phyloP scores from a whole-genome alignment of 1,140 invertebrate species.

The Meloidogyne exigua region DNA sequence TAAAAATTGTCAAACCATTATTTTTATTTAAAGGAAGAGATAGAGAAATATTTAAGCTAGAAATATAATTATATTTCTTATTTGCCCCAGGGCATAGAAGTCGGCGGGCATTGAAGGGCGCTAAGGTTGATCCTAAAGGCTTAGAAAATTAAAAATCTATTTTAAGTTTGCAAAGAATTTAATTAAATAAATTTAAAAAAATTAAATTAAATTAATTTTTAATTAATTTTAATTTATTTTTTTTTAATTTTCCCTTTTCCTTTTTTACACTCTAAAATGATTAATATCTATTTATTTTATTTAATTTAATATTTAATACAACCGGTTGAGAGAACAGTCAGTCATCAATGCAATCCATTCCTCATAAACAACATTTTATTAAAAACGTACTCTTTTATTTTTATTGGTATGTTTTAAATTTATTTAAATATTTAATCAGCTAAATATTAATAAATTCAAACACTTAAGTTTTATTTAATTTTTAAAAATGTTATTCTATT shows the following conservation, averaged over 20 bases:
- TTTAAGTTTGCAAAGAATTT: not conserved
- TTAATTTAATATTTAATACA: not conserved
- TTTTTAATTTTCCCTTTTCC: not conserved
- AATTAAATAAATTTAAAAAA: too few relatives aligned
- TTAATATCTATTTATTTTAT: not conserved
- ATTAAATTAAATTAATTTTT: not conserved
- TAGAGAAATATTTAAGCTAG: not conserved
- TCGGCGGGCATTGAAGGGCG: not conserved
- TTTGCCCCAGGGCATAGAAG: not conserved
- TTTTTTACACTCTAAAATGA: not conserved
- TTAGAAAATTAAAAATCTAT: too few relatives aligned
- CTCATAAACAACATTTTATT: conserved; percentile 2
- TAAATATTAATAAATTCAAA: too few relatives aligned
- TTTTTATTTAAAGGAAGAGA: too few relatives aligned
- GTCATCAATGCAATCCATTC: not conserved
- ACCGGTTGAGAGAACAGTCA: not conserved
- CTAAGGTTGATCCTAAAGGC: not conserved
- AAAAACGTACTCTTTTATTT: not conserved
- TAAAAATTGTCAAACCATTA: too few relatives aligned
- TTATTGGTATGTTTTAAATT: conserved; percentile 1
- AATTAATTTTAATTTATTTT: not conserved
- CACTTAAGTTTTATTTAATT: too few relatives aligned
- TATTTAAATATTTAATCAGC: conserved; percentile 1
- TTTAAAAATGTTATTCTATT: too few relatives aligned
- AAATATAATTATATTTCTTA: not conserved